These are phyloP conservation scores for Crocallis elinguaria DNA, from an alignment of 2,888 invertebrate species.

Conservation along the genomic window DNA sequence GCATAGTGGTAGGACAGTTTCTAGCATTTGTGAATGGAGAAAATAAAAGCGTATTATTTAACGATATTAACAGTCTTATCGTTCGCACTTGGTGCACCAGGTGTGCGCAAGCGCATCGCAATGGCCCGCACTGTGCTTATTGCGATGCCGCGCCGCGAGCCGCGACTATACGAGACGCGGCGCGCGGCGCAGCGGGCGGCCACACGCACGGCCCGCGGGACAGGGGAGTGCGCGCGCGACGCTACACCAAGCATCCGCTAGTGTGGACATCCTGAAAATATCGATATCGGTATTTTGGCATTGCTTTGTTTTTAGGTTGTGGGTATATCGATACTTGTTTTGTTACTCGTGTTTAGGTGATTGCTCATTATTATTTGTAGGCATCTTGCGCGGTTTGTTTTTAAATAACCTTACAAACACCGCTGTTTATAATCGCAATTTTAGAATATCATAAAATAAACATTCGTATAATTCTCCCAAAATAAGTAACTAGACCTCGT, in stretches of 20 bases:
- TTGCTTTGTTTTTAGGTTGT: background rate
- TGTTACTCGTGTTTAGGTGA: too few species aligned
- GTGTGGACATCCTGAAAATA: background rate
- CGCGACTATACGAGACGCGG: constrained; percentile 33
- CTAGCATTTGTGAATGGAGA: background rate
- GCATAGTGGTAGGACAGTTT: too few species aligned
- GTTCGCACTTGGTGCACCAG: constrained; percentile 37
- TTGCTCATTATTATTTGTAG: too few species aligned
- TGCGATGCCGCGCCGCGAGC: constrained; percentile 30
- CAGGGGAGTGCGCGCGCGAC: constrained; percentile 12
- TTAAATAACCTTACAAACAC: too few species aligned
- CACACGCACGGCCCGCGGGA: constrained; percentile 24
- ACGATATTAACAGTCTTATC: constrained; percentile 34
- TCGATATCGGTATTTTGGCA: background rate
- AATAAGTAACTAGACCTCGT: too few species aligned
- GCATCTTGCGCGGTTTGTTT: too few species aligned
- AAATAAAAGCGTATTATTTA: constrained; percentile 7
- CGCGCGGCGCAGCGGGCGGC: constrained; percentile 7
- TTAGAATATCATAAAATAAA: too few species aligned
- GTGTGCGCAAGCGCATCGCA: constrained; percentile 40
- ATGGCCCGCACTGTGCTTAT: constrained; percentile 20
- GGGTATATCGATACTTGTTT: too few species aligned
- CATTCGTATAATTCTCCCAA: too few species aligned
- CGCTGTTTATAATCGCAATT: too few species aligned
- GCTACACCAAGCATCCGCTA: constrained; percentile 34